Conservation (phyloP, 2,113 vertebrate species). For the Meleagris gallopavo region DNA sequence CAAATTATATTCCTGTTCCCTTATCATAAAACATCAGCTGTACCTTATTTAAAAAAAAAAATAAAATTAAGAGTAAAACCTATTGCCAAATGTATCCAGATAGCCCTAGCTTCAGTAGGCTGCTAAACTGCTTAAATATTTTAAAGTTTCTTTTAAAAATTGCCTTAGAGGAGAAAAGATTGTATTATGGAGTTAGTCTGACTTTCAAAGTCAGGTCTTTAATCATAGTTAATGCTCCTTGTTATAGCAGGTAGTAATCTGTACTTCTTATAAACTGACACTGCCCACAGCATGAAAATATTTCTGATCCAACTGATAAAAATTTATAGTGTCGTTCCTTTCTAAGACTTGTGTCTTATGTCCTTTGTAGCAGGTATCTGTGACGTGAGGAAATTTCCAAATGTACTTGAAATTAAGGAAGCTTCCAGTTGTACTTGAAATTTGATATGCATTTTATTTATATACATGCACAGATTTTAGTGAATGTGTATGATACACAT, state of each 20-base stretch:
- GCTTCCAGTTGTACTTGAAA: not conserved
- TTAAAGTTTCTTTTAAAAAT: conserved; percentile 40
- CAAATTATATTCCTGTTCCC: not conserved
- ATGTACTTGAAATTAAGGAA: not conserved
- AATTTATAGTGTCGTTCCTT: conserved; percentile 28
- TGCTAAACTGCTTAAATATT: conserved; percentile 42
- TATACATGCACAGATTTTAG: not conserved
- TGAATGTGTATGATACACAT: no score
- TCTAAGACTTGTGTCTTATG: not conserved
- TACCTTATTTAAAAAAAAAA: not conserved
- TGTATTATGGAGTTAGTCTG: conserved; percentile 36
- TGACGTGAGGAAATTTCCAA: not conserved
- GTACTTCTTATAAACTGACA: conserved; percentile 34
- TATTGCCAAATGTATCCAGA: not conserved
- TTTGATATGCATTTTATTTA: not conserved
- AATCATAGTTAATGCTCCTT: conserved; percentile 69
- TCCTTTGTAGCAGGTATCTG: not conserved
- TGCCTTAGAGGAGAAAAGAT: conserved; percentile 50
- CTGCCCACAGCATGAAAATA: conserved; percentile 62
- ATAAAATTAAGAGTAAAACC: not conserved
- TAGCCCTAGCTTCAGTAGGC: not conserved
- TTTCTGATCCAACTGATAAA: conserved; percentile 61
- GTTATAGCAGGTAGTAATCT: conserved; percentile 57
- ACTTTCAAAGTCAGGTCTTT: conserved; percentile 70
- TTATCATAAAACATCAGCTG: not conserved